phyloP scores from a whole-genome alignment of 1,140 invertebrate species.

The Ceratitis capitata region DNA sequence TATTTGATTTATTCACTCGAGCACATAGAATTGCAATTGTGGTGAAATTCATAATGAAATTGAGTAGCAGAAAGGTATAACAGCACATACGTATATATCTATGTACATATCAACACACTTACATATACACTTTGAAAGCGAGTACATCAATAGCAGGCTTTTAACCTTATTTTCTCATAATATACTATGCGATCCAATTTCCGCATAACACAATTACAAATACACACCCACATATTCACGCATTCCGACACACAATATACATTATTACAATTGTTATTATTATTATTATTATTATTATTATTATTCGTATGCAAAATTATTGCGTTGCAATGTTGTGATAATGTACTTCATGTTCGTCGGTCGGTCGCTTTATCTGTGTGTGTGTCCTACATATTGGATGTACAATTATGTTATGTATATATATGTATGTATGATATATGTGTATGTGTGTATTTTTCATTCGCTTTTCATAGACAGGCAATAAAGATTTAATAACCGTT shows the following conservation, averaged over 20 bases:
- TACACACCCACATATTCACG: background rate
- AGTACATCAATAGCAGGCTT: too few relatives aligned
- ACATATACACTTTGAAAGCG: too few relatives aligned
- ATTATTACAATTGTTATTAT: background rate
- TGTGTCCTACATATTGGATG: background rate
- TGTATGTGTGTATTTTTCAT: too few relatives aligned
- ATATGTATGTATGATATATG: too few relatives aligned
- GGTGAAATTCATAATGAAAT: slow-evolving; percentile 5
- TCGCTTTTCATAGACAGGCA: too few relatives aligned
- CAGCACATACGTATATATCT: too few relatives aligned
- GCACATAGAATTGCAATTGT: slow-evolving; percentile 4
- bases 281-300: background rate
- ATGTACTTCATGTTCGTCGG: background rate
- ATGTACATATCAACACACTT: too few relatives aligned
- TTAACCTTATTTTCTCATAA: background rate
- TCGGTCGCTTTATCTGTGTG: background rate
- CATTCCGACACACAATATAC: background rate
- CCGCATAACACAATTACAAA: background rate
- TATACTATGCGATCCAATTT: slow-evolving; percentile 18
- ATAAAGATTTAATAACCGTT: too few relatives aligned
- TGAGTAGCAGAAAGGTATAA: background rate
- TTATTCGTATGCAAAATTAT: background rate
- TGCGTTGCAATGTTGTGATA: background rate
- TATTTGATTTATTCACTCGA: slow-evolving; percentile 24
- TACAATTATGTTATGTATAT: too few relatives aligned